phyloP scores from a whole-genome alignment of 2,888 invertebrate genomes.

The Spodoptera picta region DNA sequence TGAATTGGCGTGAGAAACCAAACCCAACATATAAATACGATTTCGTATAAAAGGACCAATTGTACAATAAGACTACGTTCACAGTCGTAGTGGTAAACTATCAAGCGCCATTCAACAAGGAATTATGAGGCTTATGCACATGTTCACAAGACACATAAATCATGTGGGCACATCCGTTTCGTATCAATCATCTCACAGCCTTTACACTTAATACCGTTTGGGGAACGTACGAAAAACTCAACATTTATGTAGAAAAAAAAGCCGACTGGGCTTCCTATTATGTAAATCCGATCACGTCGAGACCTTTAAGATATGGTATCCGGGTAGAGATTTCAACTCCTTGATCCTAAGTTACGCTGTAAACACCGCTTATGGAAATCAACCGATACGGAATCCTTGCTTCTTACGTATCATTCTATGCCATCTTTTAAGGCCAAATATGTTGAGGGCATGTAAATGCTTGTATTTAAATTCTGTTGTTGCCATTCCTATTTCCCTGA shows the following conservation, averaged over 20 bases:
- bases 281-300: conserved; percentile 82
- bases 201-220: conserved; percentile 73
- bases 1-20: too few relatives aligned
- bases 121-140: conserved; percentile 39
- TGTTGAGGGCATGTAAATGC: conserved; percentile 60
- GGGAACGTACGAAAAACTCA: conserved; percentile 66
- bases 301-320: conserved; percentile 75
- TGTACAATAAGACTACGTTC: too few relatives aligned
- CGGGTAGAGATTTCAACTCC: conserved; percentile 76
- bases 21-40: too few relatives aligned
- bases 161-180: conserved; percentile 71
- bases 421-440: conserved; percentile 64
- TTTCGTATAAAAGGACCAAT: too few relatives aligned
- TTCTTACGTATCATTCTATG: conserved; percentile 60
- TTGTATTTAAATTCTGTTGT: conserved; percentile 53
- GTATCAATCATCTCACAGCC: conserved; percentile 77
- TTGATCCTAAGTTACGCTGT: conserved; percentile 73
- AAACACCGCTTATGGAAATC: conserved; percentile 76
- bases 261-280: conserved; percentile 70
- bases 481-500: conserved; percentile 50
- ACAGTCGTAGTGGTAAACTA: conserved; percentile 19
- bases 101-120: conserved; percentile 15
- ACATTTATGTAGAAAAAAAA: conserved; percentile 73
- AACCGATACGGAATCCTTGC: conserved; percentile 61
- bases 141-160: conserved; percentile 68